Base-by-base conservation (phyloP, 2,113 vertebrate species). In the Sorex fumeus region DNA sequence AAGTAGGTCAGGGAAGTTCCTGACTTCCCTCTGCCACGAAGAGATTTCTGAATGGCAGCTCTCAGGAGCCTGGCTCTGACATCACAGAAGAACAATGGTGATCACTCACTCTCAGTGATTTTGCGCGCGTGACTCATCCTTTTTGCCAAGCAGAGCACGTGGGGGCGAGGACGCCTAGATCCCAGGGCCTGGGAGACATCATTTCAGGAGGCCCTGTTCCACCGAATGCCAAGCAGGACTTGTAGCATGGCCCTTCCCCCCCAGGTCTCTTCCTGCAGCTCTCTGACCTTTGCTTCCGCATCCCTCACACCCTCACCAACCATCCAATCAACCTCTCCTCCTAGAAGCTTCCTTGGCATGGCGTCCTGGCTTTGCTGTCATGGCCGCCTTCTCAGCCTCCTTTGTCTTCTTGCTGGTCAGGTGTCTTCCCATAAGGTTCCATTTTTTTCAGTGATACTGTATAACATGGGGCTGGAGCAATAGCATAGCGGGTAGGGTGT, bases 11-110 rank as follows among this genome's bases (percentile, higher is more conserved):
- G 74, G 36, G 67, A 93, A 97, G 95, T 97, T 93, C 93, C 81
- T 88, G 88, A 75, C 96, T 97, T 95, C 15, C 66, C 76, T 91
- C 18, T 62, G 91, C 86, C 32, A 84, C 78, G 95, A 93, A 94
- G 76, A 96, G 96, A 91, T 95, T 95, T 97, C 92, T 97, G 96
- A 97, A 94, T 95, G 93, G 85, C 72, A 94, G 93, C 50, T 2
- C 86, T 85, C 0, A 27, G 95, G 95, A 9, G 28, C 93, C 92
- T 78, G 84, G 95, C 91, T 91, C 86, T 97, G 85, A 81, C 83
- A 87, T 95, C 81, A 64, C 75, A 86, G 90, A 62, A 87, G 91
- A 94, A 93, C 74, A 94, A 91, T 87, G 19, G 18, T 57, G 90
- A 43, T 93, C 82, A 34, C 57, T 87, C 90, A 85, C 92, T 82